phyloP scores from a whole-genome alignment of 2,797 vertebrate genomes.

The Phrynocephalus guinanensis region DNA sequence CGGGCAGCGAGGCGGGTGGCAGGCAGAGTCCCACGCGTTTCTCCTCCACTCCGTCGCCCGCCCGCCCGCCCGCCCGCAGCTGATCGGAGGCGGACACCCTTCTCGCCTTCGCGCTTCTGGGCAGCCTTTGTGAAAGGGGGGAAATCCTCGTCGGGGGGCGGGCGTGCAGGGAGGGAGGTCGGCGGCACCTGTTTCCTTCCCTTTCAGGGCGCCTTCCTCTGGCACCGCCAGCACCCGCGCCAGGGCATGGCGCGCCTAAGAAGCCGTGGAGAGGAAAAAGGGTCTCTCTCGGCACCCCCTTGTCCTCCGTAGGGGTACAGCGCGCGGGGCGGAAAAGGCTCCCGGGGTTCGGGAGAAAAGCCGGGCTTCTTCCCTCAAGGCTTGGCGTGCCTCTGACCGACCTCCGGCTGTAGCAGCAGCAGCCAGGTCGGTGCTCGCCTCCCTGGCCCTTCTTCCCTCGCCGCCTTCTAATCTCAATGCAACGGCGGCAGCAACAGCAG shows the following conservation, averaged over 20 bases:
- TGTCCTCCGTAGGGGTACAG: background rate
- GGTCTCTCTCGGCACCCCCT: background rate
- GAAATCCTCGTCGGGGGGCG: background rate
- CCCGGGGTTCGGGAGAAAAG: background rate
- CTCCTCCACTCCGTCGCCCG: background rate
- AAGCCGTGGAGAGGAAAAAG: no score
- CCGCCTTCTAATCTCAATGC: slow-evolving; percentile 21
- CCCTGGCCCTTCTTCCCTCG: slow-evolving; percentile 49
- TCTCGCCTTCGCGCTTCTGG: background rate
- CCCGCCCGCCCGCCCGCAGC: background rate
- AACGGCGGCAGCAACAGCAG: slow-evolving; percentile 33
- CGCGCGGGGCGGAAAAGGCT: background rate
- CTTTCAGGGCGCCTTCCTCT: background rate
- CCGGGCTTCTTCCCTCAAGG: background rate
- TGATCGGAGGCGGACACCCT: background rate
- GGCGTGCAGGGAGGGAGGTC: no score
- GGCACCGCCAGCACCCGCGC: slow-evolving; percentile 7
- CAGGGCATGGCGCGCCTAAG: slow-evolving; percentile 18
- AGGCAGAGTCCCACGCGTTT: background rate
- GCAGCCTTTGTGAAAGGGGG: background rate
- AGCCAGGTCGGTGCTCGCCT: no score
- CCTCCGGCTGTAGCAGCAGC: slow-evolving; percentile 30
- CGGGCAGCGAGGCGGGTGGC: background rate
- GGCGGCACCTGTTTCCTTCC: slow-evolving; percentile 27
- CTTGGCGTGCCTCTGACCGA: slow-evolving; percentile 37